Evolutionary conservation across 2,113 vertebrate species (phyloP).

Genomic region (Prunella himalayana): DNA sequence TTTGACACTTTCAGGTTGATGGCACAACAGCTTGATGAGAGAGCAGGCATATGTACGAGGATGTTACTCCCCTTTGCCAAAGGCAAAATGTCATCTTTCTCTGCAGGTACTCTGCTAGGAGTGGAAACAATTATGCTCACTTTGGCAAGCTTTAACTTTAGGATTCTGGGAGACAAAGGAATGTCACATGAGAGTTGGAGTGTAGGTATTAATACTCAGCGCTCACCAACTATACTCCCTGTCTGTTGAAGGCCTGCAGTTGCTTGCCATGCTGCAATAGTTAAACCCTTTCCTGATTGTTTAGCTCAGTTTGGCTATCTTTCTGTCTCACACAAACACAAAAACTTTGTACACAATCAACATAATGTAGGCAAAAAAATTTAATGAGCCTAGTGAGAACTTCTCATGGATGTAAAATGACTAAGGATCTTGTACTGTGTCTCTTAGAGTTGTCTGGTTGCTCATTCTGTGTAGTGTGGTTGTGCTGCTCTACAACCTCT

Average conservation of each 20-base stretch:
- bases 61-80: not conserved
- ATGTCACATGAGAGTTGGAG: not conserved
- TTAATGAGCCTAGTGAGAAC: not conserved
- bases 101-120: not conserved
- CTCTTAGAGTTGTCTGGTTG: not conserved
- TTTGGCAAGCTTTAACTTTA: not conserved
- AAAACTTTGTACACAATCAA: not conserved
- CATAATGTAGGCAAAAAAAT: rapidly evolving
- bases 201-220: not conserved
- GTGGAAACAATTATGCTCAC: not conserved
- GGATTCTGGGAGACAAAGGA: not conserved
- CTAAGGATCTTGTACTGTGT: not conserved
- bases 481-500: not conserved
- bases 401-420: not conserved
- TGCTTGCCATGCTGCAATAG: not conserved
- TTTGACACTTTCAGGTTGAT: not conserved
- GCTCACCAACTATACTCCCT: not conserved
- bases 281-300: not conserved
- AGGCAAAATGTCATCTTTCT: not conserved
- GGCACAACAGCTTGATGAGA: not conserved
- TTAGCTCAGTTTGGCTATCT: not conserved
- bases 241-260: not conserved
- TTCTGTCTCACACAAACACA: not conserved
- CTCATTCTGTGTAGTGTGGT: not conserved
- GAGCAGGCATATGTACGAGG: not conserved